phyloP scores from a whole-genome alignment of 2,113 vertebrate genomes.

The Neogale vison region DNA sequence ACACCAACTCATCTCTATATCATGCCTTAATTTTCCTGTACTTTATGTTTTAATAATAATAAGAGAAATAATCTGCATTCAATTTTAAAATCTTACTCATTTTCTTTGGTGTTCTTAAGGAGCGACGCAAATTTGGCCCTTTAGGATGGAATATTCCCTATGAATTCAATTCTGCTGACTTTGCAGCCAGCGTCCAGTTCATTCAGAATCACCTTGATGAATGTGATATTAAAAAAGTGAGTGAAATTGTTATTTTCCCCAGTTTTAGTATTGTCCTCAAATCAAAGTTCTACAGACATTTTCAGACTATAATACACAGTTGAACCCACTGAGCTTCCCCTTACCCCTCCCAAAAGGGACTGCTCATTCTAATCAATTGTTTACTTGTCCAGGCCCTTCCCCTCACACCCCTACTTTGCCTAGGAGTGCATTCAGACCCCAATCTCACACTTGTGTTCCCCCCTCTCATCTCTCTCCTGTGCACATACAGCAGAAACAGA shows the following conservation, averaged over 20 bases:
- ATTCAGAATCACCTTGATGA: constrained; percentile 88
- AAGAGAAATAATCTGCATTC: not conserved
- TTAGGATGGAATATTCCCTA: constrained; percentile 90
- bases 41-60: not conserved
- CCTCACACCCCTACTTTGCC: too few species aligned
- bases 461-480: rapidly evolving
- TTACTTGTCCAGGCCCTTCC: not conserved
- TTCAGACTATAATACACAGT: not conserved
- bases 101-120: constrained; percentile 80
- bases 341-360: too few species aligned
- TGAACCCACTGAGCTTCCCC: not conserved
- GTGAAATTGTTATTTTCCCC: not conserved
- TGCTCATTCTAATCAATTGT: not conserved
- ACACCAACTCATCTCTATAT: not conserved
- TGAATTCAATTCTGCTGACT: constrained; percentile 88
- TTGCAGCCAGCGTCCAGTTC: constrained; percentile 86
- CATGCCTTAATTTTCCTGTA: constrained; percentile 41
- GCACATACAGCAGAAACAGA: not conserved
- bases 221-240: constrained; percentile 87
- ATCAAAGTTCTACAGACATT: not conserved
- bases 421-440: not conserved
- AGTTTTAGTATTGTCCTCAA: not conserved
- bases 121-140: constrained; percentile 87
- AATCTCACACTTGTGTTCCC: not conserved
- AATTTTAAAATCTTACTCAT: not conserved